Base-by-base conservation (phyloP, 2,888 invertebrate genomes). In the Perizoma flavofasciatum region DNA sequence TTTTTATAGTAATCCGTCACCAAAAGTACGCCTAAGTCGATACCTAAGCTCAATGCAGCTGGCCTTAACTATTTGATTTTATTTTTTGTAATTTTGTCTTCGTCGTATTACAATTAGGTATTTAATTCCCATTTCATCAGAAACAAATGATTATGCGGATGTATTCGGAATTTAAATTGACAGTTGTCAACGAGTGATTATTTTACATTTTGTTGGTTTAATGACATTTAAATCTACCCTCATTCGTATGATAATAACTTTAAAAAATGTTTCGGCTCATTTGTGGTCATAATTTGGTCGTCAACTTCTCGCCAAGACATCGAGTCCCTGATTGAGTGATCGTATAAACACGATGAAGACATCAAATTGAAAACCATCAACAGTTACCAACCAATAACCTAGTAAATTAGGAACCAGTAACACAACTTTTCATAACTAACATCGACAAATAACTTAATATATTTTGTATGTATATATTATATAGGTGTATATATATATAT, bases 361-460 rank as follows among this genome's bases (percentile, higher is more conserved):
- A 85, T 86, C 87, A 87, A 89, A 90, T 89, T 89, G 88, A 89
- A 89, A 89, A 89, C 81, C 85, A 88, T 84, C 87, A 82, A 72
- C 82, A 75, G 80, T 81, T 75, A 62, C 50, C 58, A 58, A 49
- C 55, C 62, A 55, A 58, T 62, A 62, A 51, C 10, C 75, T 80
- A 78, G 73, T 76, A 49, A 58, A 0, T 22, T 6, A 10, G 11
- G 6, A 8, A 47, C 4, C 37, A 61, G 61, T 56, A 61, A 4
- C 11, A 40, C 56, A 61, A 61, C 46, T 51, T 9, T 22, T 11
- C 10, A 6, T n/a, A n/a, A n/a, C n/a, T n/a, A 22, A 22, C 3
- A 22, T 3, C 22, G 22, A 22, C 22, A 22, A 22, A 22, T 22
- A 22, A 22, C 22, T 22, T 3, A 22, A 22, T n/a, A n/a, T n/a